phyloP scores from a whole-genome alignment of 2,888 invertebrate genomes.

The Autographa gamma region DNA sequence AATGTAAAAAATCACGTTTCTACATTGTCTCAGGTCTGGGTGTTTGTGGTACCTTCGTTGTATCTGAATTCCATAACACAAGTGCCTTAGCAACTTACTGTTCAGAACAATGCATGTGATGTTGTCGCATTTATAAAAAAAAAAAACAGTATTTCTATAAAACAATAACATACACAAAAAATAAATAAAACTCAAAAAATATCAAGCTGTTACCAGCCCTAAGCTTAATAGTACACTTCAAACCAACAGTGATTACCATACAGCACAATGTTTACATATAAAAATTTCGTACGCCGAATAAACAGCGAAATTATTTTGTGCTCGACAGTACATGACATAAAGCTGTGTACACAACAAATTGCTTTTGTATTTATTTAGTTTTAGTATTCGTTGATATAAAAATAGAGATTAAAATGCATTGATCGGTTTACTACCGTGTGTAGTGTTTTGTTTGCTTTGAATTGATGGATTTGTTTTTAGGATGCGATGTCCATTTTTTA shows the following conservation, averaged over 20 bases:
- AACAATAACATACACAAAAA: background rate
- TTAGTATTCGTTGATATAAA: slow-evolving; percentile 9
- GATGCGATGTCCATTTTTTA: no score
- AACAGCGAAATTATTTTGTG: slow-evolving; percentile 17
- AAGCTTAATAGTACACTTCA: background rate
- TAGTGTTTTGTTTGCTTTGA: background rate
- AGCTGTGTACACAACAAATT: slow-evolving; percentile 13
- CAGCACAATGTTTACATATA: slow-evolving; percentile 9
- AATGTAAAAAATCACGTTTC: no score
- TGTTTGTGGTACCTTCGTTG: no score
- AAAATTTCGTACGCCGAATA: slow-evolving; percentile 13
- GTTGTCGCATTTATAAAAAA: no score
- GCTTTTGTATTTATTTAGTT: slow-evolving; percentile 11
- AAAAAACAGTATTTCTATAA: background rate
- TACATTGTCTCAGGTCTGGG: no score
- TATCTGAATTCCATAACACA: no score
- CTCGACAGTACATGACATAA: slow-evolving; percentile 7
- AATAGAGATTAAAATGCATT: slow-evolving; percentile 9
- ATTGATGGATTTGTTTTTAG: background rate
- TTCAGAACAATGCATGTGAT: no score
- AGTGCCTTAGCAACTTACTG: no score
- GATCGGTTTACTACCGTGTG: background rate
- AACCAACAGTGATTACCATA: slow-evolving; percentile 4
- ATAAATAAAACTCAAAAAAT: background rate
- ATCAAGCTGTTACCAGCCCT: background rate